Conservation (phyloP, 2,113 vertebrate genomes). For the Scomber colias region DNA sequence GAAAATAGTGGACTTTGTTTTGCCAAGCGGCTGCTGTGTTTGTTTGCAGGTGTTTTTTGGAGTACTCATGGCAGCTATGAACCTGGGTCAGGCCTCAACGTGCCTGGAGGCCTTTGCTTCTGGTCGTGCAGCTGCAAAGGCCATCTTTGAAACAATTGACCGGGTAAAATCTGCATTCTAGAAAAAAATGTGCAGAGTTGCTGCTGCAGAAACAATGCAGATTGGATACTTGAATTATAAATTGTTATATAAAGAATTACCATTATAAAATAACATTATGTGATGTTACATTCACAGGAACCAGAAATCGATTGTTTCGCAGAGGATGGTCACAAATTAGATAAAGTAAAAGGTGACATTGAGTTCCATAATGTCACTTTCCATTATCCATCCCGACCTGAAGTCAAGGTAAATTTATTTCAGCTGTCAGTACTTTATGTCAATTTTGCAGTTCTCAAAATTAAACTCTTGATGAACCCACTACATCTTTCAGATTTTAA, state of each 20-base stretch:
- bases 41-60: conserved; percentile 85
- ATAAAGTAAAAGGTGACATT: conserved; percentile 83
- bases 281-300: conserved; percentile 67
- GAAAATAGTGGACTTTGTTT: not conserved
- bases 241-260: not conserved
- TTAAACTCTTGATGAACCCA: not conserved
- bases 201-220: not conserved
- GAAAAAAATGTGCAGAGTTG: not conserved
- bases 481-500: conserved; percentile 77
- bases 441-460: not conserved
- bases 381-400: conserved; percentile 83
- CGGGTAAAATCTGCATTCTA: conserved; percentile 69
- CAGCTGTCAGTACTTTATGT: not conserved
- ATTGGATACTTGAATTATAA: not conserved
- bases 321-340: conserved; percentile 82
- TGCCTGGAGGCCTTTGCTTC: conserved; percentile 86
- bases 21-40: not conserved
- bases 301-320: conserved; percentile 86
- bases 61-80: conserved; percentile 82
- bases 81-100: conserved; percentile 83
- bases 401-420: conserved; percentile 77
- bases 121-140: conserved; percentile 83
- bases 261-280: not conserved
- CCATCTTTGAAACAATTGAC: conserved; percentile 85
- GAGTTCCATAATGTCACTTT: conserved; percentile 84